Evolutionary conservation across 2,888 invertebrate species (phyloP).

Genomic region (Dicycla oo): DNA sequence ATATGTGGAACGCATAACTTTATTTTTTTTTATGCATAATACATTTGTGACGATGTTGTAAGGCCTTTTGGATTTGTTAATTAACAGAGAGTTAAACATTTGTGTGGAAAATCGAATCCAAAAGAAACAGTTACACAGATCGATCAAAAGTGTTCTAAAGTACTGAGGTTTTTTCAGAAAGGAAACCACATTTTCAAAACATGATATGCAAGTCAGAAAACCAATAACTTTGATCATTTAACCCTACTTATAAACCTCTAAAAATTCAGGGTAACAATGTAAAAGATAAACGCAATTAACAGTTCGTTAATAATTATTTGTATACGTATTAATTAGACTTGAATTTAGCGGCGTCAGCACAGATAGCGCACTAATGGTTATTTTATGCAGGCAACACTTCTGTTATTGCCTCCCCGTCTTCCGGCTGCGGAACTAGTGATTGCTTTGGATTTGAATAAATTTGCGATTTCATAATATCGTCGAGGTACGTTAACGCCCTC

Average conservation of each 20-base stretch:
- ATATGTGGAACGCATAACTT: constrained; percentile 19
- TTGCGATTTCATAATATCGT: constrained; percentile 57
- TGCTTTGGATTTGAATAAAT: constrained; percentile 54
- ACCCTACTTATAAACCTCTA: constrained; percentile 26
- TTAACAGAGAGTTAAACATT: background rate
- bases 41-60: constrained; percentile 22
- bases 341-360: constrained; percentile 44
- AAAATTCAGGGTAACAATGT: constrained; percentile 45
- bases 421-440: constrained; percentile 57
- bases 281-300: constrained; percentile 46
- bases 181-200: background rate
- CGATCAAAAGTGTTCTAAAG: background rate
- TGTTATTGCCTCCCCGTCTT: constrained; percentile 49
- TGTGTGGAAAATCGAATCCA: background rate
- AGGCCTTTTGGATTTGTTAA: constrained; percentile 14
- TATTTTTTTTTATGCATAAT: constrained; percentile 1
- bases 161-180: background rate
- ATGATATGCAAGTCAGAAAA: background rate
- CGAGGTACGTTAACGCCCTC: constrained; percentile 47
- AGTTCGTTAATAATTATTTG: constrained; percentile 49
- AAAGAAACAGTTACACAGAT: background rate
- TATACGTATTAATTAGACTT: constrained; percentile 51
- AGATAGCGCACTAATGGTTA: constrained; percentile 55
- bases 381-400: constrained; percentile 58
- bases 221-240: background rate